Base-by-base conservation (phyloP, 2,797 vertebrate species). In the Pipistrellus kuhlii region DNA sequence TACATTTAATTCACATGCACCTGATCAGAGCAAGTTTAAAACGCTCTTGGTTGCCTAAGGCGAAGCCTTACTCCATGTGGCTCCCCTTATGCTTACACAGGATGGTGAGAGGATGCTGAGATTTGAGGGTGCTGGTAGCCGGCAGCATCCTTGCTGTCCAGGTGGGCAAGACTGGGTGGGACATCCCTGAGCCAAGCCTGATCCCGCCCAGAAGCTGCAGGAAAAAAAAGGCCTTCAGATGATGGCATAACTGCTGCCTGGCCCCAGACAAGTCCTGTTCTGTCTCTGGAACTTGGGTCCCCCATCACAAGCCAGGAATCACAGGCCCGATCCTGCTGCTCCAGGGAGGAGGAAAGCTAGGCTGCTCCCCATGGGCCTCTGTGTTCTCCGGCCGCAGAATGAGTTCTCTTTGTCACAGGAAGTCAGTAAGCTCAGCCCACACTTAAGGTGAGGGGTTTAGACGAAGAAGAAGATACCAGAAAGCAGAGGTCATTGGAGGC, bases 1-100 rank as follows among this genome's bases (percentile, higher is more conserved):
- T 30, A 57, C 23, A 17, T 59, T 46, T 38, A 21, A 62, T 12
- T 55, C 12, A 35, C 0, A 0, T 27, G 9, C 0, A 1, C 21
- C 21, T 83, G 12, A 62, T 62, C 25, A 30, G 12, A 62, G 27
- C 57, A 62, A 62, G 59, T 62, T 27, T 62, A 62, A 62, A 30
- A 62, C 0, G 25, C 25, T 13, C 59, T 62, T 30, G 59, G 27
- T 62, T 62, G 27, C 27, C 59, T 62, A 62, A 62, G 5, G 59
- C 2, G 12, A 62, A 62, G 59, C 27, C 59, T 62, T 62, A 62
- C 27, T 62, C 59, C 59, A 30, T 13, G 59, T 62, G 27, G 59
- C 59, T 62, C 17, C 11, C 53, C 30, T 46, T 90, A 25, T 48
- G 8, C 25, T 53, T 38, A 25, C 53, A 3, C 48, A 81, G 48